Evolutionary conservation across 2,888 invertebrate species (phyloP).

Genomic region (Chirona hameri): DNA sequence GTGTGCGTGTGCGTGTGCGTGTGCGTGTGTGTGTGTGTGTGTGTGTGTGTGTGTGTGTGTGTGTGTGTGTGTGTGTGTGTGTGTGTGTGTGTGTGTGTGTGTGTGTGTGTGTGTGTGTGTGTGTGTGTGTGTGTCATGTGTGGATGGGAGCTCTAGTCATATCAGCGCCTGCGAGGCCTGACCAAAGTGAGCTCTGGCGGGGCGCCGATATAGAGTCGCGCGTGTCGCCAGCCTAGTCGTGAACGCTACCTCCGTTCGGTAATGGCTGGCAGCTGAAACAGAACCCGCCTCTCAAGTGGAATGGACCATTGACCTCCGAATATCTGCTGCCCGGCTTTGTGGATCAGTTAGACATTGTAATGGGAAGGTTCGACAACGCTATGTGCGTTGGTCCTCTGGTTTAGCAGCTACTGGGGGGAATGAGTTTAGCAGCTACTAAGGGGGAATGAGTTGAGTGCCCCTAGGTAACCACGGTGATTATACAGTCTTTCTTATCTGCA

Average conservation of each 20-base stretch:
- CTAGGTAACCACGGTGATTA: neutral
- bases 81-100: neutral
- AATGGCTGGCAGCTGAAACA: neutral
- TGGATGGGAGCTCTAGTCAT: neutral
- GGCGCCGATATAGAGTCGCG: neutral
- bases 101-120: neutral
- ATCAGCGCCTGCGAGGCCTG: neutral
- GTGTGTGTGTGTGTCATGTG: too few relatives aligned
- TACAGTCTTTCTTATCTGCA: neutral
- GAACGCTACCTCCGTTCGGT: neutral
- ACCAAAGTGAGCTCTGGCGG: neutral
- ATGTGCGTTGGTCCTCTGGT: too few relatives aligned
- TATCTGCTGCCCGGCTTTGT: too few relatives aligned
- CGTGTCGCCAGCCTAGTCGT: neutral
- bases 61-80: neutral
- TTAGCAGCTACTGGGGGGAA: too few relatives aligned
- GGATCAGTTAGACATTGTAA: too few relatives aligned
- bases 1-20: too few relatives aligned
- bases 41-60: neutral
- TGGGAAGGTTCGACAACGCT: too few relatives aligned
- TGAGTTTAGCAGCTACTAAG: too few relatives aligned
- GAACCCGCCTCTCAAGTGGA: too few relatives aligned
- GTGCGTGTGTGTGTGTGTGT: neutral
- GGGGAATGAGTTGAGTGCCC: neutral
- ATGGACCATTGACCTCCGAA: too few relatives aligned